Percentiles rank a stretch among this genome's conserved stretches.
Conservation (phyloP, 2,888 invertebrate species). For the Hipparchia sbordonii region DNA sequence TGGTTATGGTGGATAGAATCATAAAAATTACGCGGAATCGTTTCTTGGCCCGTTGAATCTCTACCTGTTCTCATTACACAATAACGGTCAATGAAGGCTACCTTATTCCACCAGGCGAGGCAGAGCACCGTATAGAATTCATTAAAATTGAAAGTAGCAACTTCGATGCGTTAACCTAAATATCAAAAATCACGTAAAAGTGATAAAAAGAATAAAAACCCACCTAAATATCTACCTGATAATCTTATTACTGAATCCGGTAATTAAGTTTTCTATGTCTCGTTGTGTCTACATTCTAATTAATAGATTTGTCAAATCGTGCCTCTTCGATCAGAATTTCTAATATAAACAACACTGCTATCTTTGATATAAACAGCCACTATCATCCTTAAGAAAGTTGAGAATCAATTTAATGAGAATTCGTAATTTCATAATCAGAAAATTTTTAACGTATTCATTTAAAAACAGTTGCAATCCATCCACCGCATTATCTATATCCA, state of each 20-base stretch:
- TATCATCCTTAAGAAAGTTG: too few relatives aligned
- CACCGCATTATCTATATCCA: too few relatives aligned
- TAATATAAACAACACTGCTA: background rate
- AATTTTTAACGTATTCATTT: too few relatives aligned
- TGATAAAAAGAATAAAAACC: background rate
- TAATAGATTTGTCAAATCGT: background rate
- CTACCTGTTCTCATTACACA: conserved; percentile 40
- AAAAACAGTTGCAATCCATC: too few relatives aligned
- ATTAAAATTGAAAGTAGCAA: conserved; percentile 43
- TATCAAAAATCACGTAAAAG: background rate
- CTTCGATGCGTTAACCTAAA: conserved; percentile 38
- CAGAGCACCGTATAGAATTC: conserved; percentile 39
- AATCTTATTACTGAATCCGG: background rate
- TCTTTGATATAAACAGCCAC: background rate
- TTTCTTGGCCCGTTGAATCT: conserved; percentile 32
- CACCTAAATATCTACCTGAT: background rate
- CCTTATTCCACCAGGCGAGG: conserved; percentile 39
- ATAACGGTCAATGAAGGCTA: conserved; percentile 40
- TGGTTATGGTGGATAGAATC: conserved; percentile 18
- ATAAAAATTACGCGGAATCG: conserved; percentile 28
- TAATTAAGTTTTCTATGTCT: background rate
- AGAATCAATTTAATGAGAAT: too few relatives aligned
- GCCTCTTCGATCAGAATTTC: background rate
- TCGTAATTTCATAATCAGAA: too few relatives aligned
- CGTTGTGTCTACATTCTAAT: background rate